Base-by-base conservation (phyloP, 2,888 invertebrate genomes). In the Trichopria drosophilae region DNA sequence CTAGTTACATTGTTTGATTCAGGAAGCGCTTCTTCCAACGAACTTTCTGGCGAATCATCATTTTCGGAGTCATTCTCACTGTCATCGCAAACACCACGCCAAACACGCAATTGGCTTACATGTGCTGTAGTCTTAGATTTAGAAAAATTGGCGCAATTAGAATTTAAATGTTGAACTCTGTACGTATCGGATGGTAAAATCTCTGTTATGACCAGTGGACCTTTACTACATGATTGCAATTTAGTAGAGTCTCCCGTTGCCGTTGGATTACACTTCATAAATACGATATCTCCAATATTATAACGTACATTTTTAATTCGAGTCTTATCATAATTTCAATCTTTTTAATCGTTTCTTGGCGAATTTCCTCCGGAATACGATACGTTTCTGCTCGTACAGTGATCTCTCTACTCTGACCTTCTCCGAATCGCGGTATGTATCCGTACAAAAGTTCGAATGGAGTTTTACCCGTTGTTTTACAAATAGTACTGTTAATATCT, bases 401-500 rank as follows among this genome's bases (percentile, higher is more conserved):
- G 1, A 47, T 12, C n/a, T 34, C 22, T 18, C 46, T 32, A 18
- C 45, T 10, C n/a, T 3, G 23, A 36, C 52, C 58, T 20, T 53
- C 57, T 4, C 29, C 51, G 34, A 35, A 39, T 23, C 34, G 32
- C 3, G 46, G 55, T 15, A 12, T 23, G n/a, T 54, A 60, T 0
- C 55, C 59, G 15, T 50, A 59, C 5, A 57, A 13, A 1, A 55
- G 10, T 23, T 60, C 44, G n/a, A 51, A 57, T 1, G 60, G 56
- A 9, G 44, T 46, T 28, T 49, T 1, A 1, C 59, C 57, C 2
- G 57, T 60, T 1, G 42, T 51, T 24, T 53, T 53, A 9, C 32
- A 53, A 9, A 49, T 23, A 3, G 48, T 15, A 2, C 39, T 46
- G 35, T 60, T 60, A 15, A 60, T 13, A 26, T 54, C 45, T 1